Percentiles rank a stretch among this genome's conserved stretches.
Evolutionary conservation across 2,797 vertebrate genomes (phyloP).

Genomic region (Chelmon rostratus): DNA sequence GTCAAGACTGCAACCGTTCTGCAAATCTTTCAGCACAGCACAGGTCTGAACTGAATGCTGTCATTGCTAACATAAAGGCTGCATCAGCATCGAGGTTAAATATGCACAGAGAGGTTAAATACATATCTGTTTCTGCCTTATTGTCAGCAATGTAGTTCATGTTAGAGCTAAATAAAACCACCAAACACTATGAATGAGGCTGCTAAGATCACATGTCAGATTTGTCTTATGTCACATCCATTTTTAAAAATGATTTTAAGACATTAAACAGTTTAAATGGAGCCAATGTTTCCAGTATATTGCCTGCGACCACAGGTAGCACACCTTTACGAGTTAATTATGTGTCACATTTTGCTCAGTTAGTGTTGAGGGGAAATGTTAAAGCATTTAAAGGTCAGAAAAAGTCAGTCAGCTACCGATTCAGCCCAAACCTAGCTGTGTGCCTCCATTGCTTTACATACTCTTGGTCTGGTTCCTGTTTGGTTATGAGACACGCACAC

Average conservation of each 20-base stretch:
- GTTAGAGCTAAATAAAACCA: not conserved
- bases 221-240: too few species aligned
- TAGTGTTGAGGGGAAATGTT: not conserved
- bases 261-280: not conserved
- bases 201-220: too few species aligned
- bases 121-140: not conserved
- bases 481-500: constrained; percentile 15
- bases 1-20: not conserved
- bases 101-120: not conserved
- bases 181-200: not conserved
- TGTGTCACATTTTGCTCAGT: not conserved
- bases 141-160: not conserved
- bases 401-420: not conserved
- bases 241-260: not conserved
- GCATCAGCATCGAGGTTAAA: not conserved
- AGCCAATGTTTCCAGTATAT: not conserved
- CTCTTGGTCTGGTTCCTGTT: constrained; percentile 29
- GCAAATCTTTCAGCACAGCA: not conserved
- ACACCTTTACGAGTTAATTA: not conserved
- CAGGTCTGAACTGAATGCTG: not conserved
- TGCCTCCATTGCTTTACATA: not conserved
- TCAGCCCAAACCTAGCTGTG: not conserved
- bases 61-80: not conserved
- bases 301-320: not conserved
- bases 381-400: not conserved